Evolutionary conservation across 1,140 invertebrate genomes (phyloP).

Genomic region (Leptoteleia sp.): DNA sequence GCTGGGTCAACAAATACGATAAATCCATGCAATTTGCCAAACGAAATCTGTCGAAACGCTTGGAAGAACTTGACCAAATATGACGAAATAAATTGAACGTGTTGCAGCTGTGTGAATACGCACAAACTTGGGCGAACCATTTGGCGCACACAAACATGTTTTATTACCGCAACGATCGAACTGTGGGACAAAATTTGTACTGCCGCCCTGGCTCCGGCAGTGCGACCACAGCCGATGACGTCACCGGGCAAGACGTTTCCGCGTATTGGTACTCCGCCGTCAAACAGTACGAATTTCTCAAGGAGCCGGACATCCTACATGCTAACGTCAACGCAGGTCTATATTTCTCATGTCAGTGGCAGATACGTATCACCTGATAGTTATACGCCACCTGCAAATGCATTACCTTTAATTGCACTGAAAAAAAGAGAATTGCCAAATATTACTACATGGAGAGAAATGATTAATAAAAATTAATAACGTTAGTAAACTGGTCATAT

Average conservation of each 20-base stretch:
- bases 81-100: slow-evolving; percentile 13
- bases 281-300: slow-evolving; percentile 88
- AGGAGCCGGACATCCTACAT: slow-evolving; percentile 87
- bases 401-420: too few relatives aligned
- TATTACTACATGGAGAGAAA: too few relatives aligned
- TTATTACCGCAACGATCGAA: slow-evolving; percentile 87
- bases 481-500: too few relatives aligned
- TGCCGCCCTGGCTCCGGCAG: slow-evolving; percentile 85
- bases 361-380: too few relatives aligned
- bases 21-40: too few relatives aligned
- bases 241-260: slow-evolving; percentile 90
- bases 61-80: neutral
- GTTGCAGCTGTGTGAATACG: slow-evolving; percentile 88
- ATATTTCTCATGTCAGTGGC: neutral
- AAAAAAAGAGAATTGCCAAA: too few relatives aligned
- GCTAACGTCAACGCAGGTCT: slow-evolving; percentile 88
- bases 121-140: slow-evolving; percentile 93
- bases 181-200: slow-evolving; percentile 89
- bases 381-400: too few relatives aligned
- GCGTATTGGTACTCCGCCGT: slow-evolving; percentile 94
- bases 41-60: too few relatives aligned
- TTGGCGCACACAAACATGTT: slow-evolving; percentile 89
- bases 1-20: too few relatives aligned
- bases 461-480: too few relatives aligned
- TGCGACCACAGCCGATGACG: slow-evolving; percentile 82